These are phyloP conservation scores for Acinonyx jubatus DNA, from an alignment of 2,113 vertebrate genomes.

Conservation along the genomic window DNA sequence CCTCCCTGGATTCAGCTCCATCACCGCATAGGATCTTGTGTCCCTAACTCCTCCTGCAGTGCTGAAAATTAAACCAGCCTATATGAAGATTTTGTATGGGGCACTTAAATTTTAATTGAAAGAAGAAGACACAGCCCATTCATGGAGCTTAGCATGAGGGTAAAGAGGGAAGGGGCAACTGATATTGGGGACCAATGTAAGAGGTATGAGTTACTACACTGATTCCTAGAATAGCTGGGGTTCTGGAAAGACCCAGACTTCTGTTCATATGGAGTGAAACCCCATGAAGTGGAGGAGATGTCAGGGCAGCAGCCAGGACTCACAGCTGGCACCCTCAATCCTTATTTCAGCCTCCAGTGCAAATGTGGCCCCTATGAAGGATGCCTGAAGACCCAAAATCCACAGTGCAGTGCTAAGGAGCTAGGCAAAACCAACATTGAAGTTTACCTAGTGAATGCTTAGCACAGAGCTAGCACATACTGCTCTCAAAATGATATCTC, in stretches of 20 bases:
- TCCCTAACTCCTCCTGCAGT: background rate
- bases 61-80: background rate
- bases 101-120: background rate
- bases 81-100: background rate
- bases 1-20: background rate
- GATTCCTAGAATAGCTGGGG: background rate
- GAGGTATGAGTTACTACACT: background rate
- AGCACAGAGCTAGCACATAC: background rate
- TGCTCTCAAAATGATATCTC: background rate
- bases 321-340: background rate
- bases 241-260: background rate
- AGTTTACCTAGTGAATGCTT: background rate
- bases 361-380: background rate
- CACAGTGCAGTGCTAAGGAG: background rate
- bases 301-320: background rate
- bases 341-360: background rate
- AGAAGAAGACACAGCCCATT: background rate
- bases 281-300: background rate
- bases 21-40: background rate
- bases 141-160: background rate
- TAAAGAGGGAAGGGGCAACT: background rate
- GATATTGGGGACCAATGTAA: accelerated
- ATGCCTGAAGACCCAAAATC: background rate
- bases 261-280: background rate
- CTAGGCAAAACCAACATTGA: background rate